Percentiles rank a stretch among this genome's conserved stretches.
phyloP scores from a whole-genome alignment of 2,888 invertebrate genomes.

The Schizotus pectinicornis region DNA sequence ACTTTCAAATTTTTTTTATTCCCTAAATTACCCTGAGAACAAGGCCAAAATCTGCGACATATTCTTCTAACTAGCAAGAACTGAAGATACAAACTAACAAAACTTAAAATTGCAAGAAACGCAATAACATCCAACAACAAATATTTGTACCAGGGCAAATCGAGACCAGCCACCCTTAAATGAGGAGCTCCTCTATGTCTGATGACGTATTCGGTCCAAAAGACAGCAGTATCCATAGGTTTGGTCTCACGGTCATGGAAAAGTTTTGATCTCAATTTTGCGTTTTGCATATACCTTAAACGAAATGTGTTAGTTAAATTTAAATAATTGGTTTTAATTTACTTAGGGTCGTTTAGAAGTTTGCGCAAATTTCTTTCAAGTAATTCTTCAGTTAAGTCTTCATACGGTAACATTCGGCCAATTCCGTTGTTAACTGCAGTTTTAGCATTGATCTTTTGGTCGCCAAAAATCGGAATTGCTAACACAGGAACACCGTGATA shows the following conservation, averaged over 20 bases:
- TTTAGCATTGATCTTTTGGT: conserved; percentile 19
- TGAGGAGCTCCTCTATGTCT: conserved; percentile 36
- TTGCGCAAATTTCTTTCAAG: conserved; percentile 3
- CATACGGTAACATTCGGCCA: conserved; percentile 5
- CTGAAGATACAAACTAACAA: background rate
- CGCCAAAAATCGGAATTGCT: conserved; percentile 21
- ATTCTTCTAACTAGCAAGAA: background rate
- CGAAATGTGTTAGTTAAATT: background rate
- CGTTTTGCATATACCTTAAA: conserved; percentile 35
- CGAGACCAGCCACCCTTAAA: conserved; percentile 21
- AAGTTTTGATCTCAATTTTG: conserved; percentile 21
- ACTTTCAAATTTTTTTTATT: too few species aligned
- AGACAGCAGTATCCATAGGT: conserved; percentile 35
- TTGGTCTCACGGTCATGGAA: conserved; percentile 30
- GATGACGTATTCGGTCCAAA: conserved; percentile 35
- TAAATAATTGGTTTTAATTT: background rate
- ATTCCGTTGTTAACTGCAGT: background rate
- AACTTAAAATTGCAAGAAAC: background rate
- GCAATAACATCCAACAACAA: conserved; percentile 19
- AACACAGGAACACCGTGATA: conserved; percentile 16
- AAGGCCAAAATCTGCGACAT: background rate
- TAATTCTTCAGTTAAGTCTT: conserved; percentile 8
- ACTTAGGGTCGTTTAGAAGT: conserved; percentile 14
- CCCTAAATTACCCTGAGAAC: too few species aligned
- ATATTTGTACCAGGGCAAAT: conserved; percentile 27